These are phyloP conservation scores for Ianthella basta DNA, from an alignment of 37 sponge, comb jelly and placozoan species.

Conservation along the genomic window DNA sequence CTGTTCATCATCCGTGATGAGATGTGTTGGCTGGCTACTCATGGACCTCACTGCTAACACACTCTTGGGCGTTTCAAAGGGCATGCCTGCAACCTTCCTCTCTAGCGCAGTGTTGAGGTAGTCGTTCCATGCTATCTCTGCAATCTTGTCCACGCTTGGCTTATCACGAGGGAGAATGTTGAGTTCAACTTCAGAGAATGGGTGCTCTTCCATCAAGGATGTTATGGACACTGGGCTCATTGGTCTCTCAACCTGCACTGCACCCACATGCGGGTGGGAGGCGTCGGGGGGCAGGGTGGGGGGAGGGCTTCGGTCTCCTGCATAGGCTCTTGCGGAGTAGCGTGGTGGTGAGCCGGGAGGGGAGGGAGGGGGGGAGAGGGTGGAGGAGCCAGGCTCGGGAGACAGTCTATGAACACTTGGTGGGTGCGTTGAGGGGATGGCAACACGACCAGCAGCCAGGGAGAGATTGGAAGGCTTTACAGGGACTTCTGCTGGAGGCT, in stretches of 20 bases:
- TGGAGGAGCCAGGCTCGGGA: slow-evolving; percentile 33
- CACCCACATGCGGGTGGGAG: slow-evolving; percentile 40
- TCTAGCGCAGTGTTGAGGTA: neutral
- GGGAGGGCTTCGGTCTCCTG: slow-evolving; percentile 29
- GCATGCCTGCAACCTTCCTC: neutral
- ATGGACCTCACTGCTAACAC: neutral
- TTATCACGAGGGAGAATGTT: slow-evolving; percentile 57
- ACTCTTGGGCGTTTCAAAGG: neutral
- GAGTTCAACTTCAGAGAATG: slow-evolving; percentile 31
- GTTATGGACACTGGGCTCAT: slow-evolving; percentile 22
- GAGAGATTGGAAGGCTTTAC: neutral
- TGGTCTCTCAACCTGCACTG: slow-evolving; percentile 27
- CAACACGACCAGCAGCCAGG: neutral
- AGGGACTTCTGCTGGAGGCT: neutral
- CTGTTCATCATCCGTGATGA: slow-evolving; percentile 35
- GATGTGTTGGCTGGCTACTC: neutral
- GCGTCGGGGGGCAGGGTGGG: slow-evolving; percentile 7
- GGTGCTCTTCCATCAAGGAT: slow-evolving; percentile 1
- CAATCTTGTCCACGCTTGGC: slow-evolving; percentile 38
- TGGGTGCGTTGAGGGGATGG: neutral
- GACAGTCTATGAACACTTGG: slow-evolving; percentile 2
- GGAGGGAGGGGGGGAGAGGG: slow-evolving; percentile 48
- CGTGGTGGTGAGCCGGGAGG: slow-evolving; percentile 37
- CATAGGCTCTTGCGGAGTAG: slow-evolving; percentile 1
- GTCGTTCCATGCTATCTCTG: slow-evolving; percentile 44